phyloP scores from a whole-genome alignment of 2,797 vertebrate species.

The Amblyopsis hoosieri region DNA sequence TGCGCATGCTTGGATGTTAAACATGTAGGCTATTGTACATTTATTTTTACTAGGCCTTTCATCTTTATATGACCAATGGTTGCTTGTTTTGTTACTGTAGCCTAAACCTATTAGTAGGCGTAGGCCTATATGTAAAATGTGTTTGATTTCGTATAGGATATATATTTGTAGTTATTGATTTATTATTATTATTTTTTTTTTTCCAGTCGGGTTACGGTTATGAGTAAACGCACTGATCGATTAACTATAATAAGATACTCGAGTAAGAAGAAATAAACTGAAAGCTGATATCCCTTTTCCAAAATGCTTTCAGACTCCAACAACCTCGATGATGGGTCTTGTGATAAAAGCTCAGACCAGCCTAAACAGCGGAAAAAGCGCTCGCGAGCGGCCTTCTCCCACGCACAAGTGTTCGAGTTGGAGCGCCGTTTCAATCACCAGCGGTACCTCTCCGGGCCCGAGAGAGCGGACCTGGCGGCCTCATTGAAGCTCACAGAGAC shows the following conservation, averaged over 20 bases:
- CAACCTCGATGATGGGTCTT: constrained; percentile 63
- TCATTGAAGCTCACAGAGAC: constrained; percentile 98
- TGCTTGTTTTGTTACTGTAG: neutral
- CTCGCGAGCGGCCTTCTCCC: constrained; percentile 95
- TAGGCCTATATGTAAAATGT: neutral
- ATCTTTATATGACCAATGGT: neutral
- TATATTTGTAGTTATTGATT: neutral
- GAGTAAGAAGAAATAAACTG: neutral
- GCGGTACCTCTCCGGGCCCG: constrained; percentile 95
- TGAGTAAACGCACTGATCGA: neutral
- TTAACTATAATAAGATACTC: neutral
- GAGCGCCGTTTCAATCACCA: constrained; percentile 98
- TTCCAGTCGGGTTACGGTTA: neutral
- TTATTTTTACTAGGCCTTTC: neutral
- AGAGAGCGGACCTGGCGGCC: constrained; percentile 96
- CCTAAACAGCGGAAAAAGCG: constrained; percentile 96
- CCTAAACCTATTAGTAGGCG: neutral
- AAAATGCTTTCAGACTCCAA: constrained; percentile 68
- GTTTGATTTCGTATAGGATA: neutral
- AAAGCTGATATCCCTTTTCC: neutral
- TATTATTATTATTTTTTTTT: neutral
- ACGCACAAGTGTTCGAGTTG: constrained; percentile 97
- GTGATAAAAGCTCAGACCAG: constrained; percentile 73
- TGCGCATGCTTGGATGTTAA: neutral
- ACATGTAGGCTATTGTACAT: neutral